A percentile compares a stretch with the other conserved stretches of the same genome.
Conservation (phyloP, 2,888 invertebrate species). For the Pocota personata region DNA sequence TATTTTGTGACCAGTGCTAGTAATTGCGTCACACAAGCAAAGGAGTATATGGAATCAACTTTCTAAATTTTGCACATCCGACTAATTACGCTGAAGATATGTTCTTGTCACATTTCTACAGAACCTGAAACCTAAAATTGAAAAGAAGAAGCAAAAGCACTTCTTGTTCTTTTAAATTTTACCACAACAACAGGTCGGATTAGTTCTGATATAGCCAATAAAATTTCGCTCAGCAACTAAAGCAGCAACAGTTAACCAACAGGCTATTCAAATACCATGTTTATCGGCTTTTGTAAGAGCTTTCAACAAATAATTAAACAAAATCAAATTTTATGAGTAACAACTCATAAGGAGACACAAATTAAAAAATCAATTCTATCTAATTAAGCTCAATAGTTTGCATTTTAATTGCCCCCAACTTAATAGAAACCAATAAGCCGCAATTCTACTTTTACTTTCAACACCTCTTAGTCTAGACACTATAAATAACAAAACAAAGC, state of each 20-base stretch:
- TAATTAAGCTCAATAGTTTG: conserved; percentile 19
- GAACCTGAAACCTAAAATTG: too few species aligned
- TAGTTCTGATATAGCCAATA: too few species aligned
- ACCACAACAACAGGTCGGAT: too few species aligned
- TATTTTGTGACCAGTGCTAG: too few species aligned
- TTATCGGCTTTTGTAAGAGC: background rate
- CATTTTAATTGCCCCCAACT: conserved; percentile 12
- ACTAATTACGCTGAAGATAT: too few species aligned
- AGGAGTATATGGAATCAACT: too few species aligned
- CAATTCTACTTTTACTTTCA: conserved; percentile 66
- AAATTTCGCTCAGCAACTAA: too few species aligned
- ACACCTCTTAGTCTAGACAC: conserved; percentile 23
- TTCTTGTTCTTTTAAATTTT: too few species aligned
- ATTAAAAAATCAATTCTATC: background rate
- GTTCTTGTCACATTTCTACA: too few species aligned
- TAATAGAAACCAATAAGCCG: conserved; percentile 15
- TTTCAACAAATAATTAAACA: background rate
- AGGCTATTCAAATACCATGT: background rate
- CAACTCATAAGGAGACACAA: background rate
- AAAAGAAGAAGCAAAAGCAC: background rate
- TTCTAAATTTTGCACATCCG: too few species aligned
- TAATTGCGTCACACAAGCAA: too few species aligned
- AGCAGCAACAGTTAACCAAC: background rate
- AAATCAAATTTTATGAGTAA: background rate
- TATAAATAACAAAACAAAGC: conserved; percentile 2